phyloP scores from a whole-genome alignment of 2,797 vertebrate species.

The Hypotaenidia okinawae region DNA sequence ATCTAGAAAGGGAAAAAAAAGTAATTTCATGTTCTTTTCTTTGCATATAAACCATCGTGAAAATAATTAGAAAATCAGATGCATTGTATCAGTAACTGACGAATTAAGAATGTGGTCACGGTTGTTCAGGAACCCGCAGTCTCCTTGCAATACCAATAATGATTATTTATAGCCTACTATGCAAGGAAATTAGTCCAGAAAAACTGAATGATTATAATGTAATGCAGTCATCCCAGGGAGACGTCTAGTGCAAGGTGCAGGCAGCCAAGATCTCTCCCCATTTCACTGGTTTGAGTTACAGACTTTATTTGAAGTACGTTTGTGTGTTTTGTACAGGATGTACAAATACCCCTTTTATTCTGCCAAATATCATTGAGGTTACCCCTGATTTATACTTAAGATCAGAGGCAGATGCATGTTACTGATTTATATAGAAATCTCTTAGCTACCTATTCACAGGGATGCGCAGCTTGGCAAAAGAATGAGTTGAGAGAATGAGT shows the following conservation, averaged over 20 bases:
- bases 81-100: constrained; percentile 20
- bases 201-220: neutral
- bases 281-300: constrained; percentile 1
- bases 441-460: constrained; percentile 3
- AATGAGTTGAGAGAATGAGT: constrained; percentile 17
- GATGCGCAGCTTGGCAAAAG: constrained; percentile 15
- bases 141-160: constrained; percentile 27
- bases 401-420: constrained; percentile 2
- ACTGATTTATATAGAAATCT: constrained; percentile 9
- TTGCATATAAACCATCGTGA: constrained; percentile 1
- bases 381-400: neutral
- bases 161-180: constrained; percentile 43
- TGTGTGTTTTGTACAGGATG: neutral
- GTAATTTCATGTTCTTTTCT: neutral
- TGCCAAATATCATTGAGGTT: constrained; percentile 2
- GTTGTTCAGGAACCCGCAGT: constrained; percentile 9
- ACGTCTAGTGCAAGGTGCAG: neutral
- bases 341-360: constrained; percentile 3
- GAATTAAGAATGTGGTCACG: constrained; percentile 28
- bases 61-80: constrained; percentile 37
- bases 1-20: neutral
- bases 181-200: constrained; percentile 45
- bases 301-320: neutral
- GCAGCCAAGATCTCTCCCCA: neutral
- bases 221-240: neutral